These are phyloP conservation scores for Patagioenas fasciata DNA, from an alignment of 2,113 vertebrate species.

Conservation along the genomic window DNA sequence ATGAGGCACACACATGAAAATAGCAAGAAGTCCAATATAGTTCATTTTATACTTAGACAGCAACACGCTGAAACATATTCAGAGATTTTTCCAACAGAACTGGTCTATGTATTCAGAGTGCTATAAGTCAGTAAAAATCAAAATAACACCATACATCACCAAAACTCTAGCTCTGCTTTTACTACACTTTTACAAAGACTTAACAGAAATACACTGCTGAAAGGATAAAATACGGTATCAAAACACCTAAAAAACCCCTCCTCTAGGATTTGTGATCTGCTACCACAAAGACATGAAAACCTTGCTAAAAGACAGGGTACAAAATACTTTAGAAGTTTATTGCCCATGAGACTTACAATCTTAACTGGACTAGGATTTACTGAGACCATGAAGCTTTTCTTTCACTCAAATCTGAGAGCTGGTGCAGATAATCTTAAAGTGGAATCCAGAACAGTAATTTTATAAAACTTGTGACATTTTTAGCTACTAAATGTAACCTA, in stretches of 20 bases:
- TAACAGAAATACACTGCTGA: neutral
- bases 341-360: neutral
- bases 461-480: neutral
- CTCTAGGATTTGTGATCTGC: neutral
- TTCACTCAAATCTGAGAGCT: neutral
- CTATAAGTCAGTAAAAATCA: neutral
- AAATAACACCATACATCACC: neutral
- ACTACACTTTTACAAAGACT: neutral
- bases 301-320: neutral
- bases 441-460: neutral
- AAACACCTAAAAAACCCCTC: neutral
- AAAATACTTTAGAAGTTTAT: neutral
- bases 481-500: neutral
- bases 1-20: neutral
- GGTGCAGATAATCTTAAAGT: neutral
- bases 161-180: neutral
- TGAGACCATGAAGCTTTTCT: neutral
- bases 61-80: neutral
- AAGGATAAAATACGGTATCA: neutral
- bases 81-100: neutral
- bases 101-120: neutral
- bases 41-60: neutral
- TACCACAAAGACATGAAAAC: neutral
- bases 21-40: neutral
- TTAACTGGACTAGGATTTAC: neutral